Conservation (phyloP, 2,888 invertebrate species). For the Heliconius charithonia region DNA sequence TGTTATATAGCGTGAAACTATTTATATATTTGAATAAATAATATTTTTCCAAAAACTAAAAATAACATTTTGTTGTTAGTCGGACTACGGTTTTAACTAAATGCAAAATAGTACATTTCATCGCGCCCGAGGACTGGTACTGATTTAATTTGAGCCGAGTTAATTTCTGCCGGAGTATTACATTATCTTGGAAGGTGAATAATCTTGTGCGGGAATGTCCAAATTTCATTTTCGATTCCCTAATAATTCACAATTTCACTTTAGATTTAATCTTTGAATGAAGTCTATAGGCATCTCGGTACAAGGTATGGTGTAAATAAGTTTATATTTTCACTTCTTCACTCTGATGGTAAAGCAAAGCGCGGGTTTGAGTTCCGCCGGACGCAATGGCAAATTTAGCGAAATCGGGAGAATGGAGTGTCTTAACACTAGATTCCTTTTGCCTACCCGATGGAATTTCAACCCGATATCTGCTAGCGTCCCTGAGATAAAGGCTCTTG, state of each 20-base stretch:
- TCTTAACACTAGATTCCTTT: too few species aligned
- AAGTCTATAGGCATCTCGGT: not conserved
- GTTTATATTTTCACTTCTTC: not conserved
- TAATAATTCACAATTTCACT: not conserved
- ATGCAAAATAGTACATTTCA: slow-evolving; percentile 37
- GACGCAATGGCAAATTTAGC: too few species aligned
- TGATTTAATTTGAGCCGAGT: slow-evolving; percentile 40
- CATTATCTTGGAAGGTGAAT: slow-evolving; percentile 31
- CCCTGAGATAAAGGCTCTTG: too few species aligned
- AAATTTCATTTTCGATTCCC: slow-evolving; percentile 10
- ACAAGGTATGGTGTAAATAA: not conserved
- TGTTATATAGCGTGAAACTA: not conserved
- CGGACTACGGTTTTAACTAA: slow-evolving; percentile 25
- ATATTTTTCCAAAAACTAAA: not conserved
- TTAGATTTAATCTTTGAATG: not conserved
- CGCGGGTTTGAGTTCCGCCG: too few species aligned
- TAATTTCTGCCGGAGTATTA: slow-evolving; percentile 37
- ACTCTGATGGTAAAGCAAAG: too few species aligned
- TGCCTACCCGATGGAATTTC: too few species aligned
- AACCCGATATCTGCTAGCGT: too few species aligned
- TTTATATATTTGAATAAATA: not conserved
- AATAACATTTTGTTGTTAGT: slow-evolving; percentile 10
- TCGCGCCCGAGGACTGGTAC: slow-evolving; percentile 36
- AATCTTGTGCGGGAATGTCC: slow-evolving; percentile 7
- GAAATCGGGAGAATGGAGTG: too few species aligned